phyloP scores from a whole-genome alignment of 1,140 invertebrate genomes.

The Leptopilina clavipes region DNA sequence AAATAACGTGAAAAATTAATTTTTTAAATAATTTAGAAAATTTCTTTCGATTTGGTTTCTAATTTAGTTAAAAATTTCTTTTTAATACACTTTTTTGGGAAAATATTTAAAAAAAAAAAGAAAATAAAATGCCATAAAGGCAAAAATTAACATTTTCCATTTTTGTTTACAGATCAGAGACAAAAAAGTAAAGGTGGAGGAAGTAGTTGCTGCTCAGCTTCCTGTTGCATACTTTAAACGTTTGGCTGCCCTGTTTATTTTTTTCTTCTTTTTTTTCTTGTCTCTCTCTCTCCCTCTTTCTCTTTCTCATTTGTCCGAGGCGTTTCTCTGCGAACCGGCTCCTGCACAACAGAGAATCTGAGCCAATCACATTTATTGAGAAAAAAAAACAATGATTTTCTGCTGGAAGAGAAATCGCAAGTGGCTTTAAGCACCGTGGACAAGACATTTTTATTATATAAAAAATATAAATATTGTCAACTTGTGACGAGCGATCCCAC shows the following conservation, averaged over 20 bases:
- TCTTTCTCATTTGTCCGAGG: conserved; percentile 41
- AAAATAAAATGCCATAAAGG: conserved; percentile 22
- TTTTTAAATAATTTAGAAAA: no score
- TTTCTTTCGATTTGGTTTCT: no score
- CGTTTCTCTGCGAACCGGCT: conserved; percentile 60
- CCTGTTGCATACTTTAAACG: conserved; percentile 92
- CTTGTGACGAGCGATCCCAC: background rate
- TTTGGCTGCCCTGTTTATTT: conserved; percentile 62
- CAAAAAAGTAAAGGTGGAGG: conserved; percentile 95
- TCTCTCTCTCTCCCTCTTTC: conserved; percentile 38
- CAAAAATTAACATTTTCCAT: conserved; percentile 46
- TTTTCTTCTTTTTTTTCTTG: background rate
- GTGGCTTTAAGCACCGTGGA: conserved; percentile 62
- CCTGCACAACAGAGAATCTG: conserved; percentile 62
- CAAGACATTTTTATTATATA: conserved; percentile 21
- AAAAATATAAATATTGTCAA: conserved; percentile 28
- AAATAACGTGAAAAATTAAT: no score
- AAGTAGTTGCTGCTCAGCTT: conserved; percentile 93
- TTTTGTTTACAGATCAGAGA: conserved; percentile 88
- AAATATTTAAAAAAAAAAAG: background rate
- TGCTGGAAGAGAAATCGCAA: conserved; percentile 70
- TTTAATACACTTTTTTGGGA: no score
- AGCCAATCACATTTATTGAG: conserved; percentile 64
- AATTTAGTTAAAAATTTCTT: conserved; percentile 34
- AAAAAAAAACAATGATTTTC: conserved; percentile 60